Percentiles rank a stretch among this genome's conserved stretches.
Conservation (phyloP, 2,888 invertebrate species). For the Trissonchulus sp. region DNA sequence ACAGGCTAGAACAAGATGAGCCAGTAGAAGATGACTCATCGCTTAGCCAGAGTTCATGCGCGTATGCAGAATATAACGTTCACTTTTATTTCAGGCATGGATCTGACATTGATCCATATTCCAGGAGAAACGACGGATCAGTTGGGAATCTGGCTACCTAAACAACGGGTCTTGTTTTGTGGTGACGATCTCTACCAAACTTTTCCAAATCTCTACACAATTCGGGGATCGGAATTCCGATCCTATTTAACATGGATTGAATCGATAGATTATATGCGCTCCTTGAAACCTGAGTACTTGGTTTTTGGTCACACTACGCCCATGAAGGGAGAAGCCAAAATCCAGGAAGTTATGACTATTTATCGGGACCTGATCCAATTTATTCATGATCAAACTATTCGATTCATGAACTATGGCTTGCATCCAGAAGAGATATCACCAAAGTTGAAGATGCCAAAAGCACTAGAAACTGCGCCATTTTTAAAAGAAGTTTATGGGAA, state of each 20-base stretch:
- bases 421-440: slow-evolving; percentile 47
- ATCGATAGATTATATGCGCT: slow-evolving; percentile 46
- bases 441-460: slow-evolving; percentile 42
- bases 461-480: slow-evolving; percentile 41
- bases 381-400: slow-evolving; percentile 49
- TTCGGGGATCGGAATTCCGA: slow-evolving; percentile 45
- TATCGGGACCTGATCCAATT: slow-evolving; percentile 49
- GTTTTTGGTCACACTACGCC: slow-evolving; percentile 49
- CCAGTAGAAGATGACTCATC: no score
- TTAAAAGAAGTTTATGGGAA: slow-evolving; percentile 49
- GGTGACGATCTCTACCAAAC: slow-evolving; percentile 48
- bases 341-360: slow-evolving; percentile 37
- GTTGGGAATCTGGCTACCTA: slow-evolving; percentile 48
- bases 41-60: no score
- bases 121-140: slow-evolving; percentile 51
- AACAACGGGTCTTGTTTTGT: slow-evolving; percentile 42
- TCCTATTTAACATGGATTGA: slow-evolving; percentile 43
- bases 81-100: no score
- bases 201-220: slow-evolving; percentile 51
- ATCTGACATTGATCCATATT: slow-evolving; percentile 47
- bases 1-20: no score
- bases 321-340: slow-evolving; percentile 40
- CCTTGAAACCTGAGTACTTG: slow-evolving; percentile 43
- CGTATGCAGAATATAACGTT: no score
- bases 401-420: slow-evolving; percentile 47